Evolutionary conservation across 2,797 vertebrate species (phyloP).

Genomic region (Enteromius trimaculatus): DNA sequence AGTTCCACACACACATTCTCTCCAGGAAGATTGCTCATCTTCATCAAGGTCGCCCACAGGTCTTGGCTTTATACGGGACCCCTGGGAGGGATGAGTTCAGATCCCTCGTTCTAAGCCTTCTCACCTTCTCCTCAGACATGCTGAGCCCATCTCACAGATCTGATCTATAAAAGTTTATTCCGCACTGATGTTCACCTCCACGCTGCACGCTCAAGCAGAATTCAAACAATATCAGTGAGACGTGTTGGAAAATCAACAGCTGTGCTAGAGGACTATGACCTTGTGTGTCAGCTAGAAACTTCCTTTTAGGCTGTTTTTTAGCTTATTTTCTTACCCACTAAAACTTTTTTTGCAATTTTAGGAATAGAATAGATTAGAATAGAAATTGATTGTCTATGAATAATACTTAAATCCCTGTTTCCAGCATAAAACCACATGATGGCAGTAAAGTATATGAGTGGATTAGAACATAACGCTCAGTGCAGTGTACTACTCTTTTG

Average conservation of each 20-base stretch:
- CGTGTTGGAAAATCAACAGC: constrained; percentile 40
- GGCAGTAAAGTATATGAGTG: constrained; percentile 63
- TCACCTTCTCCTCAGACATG: constrained; percentile 48
- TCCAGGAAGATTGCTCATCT: constrained; percentile 74
- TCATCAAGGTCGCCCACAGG: constrained; percentile 75
- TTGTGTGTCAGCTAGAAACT: constrained; percentile 2
- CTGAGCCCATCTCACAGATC: constrained; percentile 53
- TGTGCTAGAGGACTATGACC: constrained; percentile 7
- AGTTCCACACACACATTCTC: constrained; percentile 55
- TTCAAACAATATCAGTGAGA: constrained; percentile 24
- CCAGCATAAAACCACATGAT: constrained; percentile 68
- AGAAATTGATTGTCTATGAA: neutral
- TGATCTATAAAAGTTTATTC: constrained; percentile 57
- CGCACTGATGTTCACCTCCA: constrained; percentile 37
- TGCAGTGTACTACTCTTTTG: neutral
- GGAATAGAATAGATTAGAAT: neutral
- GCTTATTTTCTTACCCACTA: neutral
- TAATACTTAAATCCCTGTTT: constrained; percentile 7
- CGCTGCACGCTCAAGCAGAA: constrained; percentile 24
- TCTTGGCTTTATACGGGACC: constrained; percentile 54
- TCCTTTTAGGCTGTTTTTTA: neutral
- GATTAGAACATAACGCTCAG: neutral
- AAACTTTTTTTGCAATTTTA: neutral
- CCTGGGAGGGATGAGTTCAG: constrained; percentile 33
- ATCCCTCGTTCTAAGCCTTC: constrained; percentile 50